Evolutionary conservation across 1,140 invertebrate genomes (phyloP), one percentile per base, ranked within the genome.

Genomic region (Formica selysi): DNA sequence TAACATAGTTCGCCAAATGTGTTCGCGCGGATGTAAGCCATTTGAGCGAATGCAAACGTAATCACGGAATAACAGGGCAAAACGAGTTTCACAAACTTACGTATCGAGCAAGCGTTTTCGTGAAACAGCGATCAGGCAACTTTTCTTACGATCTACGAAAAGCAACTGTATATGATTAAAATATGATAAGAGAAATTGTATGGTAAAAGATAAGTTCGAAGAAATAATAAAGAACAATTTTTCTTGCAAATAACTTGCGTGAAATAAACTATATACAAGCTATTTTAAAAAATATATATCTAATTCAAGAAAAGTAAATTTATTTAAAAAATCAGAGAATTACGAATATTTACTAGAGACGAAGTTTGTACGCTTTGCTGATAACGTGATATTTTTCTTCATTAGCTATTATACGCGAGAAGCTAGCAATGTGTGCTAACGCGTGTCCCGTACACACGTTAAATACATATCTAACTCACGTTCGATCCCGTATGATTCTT

Each of bases 31-130:
- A 88, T 89, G 73, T 62, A 88, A 89, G 71, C 74, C 71, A 83
- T 68, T 89, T 88, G 67, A 85, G 67, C 61, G 44, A 68, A 80
- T 88, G 86, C 80, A 88, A 89, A 89, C 76, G 74, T 87, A 86
- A 88, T 89, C 87, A 79, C 54, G 74, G 65, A 83, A 41, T 51
- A 74, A 22, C 41, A 16, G 73, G 36, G 70, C 61, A 13, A 88
- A 76, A 64, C 74, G 57, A n/a, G 38, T 19, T 19, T 26, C 29
- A 32, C 71, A 32, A 62, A 44, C 22, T 76, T 62, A 41, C 26
- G 19, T 41, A 62, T 76, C 26, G 26, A 78, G 26, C 59, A 38
- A 22, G 65, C 36, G n/a, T 13, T 61, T n/a, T 64, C 74, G 19
- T 76, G 57, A 76, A 76, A 76, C 19, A 13, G 26, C 19, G 16